Evolutionary conservation across 1,140 invertebrate genomes (phyloP).

Genomic region (Leptinotarsa undecemlineata): DNA sequence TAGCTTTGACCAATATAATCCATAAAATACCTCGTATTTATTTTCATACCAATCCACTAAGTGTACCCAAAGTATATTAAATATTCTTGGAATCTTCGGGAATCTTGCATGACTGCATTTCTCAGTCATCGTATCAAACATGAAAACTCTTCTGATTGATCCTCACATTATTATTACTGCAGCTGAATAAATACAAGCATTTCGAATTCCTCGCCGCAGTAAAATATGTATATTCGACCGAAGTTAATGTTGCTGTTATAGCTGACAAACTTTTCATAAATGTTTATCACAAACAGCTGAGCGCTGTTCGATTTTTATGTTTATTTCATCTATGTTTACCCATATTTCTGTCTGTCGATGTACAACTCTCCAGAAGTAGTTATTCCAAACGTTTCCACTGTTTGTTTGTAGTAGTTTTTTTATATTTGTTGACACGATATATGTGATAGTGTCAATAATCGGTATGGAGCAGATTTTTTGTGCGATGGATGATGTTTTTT

Average conservation of each 20-base stretch:
- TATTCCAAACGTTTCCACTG: background rate
- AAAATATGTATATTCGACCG: background rate
- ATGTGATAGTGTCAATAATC: too few relatives aligned
- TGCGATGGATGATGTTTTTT: too few relatives aligned
- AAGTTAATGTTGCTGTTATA: background rate
- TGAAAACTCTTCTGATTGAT: background rate
- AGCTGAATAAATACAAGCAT: background rate
- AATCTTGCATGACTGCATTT: too few relatives aligned
- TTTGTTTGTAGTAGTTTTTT: too few relatives aligned
- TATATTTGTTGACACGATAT: too few relatives aligned
- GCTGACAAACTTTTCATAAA: background rate
- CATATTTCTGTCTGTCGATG: background rate
- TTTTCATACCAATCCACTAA: too few relatives aligned
- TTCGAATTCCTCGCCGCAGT: background rate
- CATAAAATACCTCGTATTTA: too few relatives aligned
- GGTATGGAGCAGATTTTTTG: too few relatives aligned
- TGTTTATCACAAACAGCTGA: constrained; percentile 3
- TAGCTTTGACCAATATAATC: too few relatives aligned
- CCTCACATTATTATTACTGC: background rate
- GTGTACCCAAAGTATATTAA: too few relatives aligned
- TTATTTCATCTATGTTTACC: background rate
- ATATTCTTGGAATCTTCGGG: too few relatives aligned
- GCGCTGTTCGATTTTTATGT: background rate
- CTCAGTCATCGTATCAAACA: too few relatives aligned
- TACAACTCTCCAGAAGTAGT: background rate